phyloP scores from a whole-genome alignment of 2,888 invertebrate species.

The Hydraecia micacea region DNA sequence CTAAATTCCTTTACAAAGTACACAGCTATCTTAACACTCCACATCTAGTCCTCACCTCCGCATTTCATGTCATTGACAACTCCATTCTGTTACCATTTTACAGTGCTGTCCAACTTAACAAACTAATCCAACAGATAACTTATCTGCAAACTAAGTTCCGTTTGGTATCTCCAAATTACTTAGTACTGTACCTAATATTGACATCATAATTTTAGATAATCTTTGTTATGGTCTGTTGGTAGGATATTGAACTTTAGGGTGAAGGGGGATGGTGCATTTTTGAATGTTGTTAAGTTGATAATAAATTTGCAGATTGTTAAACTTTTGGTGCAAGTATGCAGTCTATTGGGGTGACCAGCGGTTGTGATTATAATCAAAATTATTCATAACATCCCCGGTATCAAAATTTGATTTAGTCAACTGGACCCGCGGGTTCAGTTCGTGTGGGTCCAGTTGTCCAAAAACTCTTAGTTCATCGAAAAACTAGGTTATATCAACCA shows the following conservation, averaged over 20 bases:
- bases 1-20: not conserved
- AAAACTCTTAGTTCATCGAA: not conserved
- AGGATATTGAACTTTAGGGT: slow-evolving; percentile 64
- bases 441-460: too few species aligned
- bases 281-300: slow-evolving; percentile 34
- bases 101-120: slow-evolving; percentile 34
- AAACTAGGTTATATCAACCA: not conserved
- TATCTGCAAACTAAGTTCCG: slow-evolving; percentile 57
- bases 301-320: slow-evolving; percentile 59
- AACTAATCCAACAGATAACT: slow-evolving; percentile 57
- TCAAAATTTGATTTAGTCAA: too few species aligned
- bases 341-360: slow-evolving; percentile 68
- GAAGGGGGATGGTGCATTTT: slow-evolving; percentile 59
- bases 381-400: not conserved
- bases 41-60: slow-evolving; percentile 28
- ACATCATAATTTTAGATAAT: slow-evolving; percentile 82
- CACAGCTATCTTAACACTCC: slow-evolving; percentile 10
- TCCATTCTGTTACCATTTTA: slow-evolving; percentile 46
- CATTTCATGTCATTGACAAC: slow-evolving; percentile 27
- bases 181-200: slow-evolving; percentile 69
- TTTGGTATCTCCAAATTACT: slow-evolving; percentile 65
- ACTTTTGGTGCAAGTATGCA: slow-evolving; percentile 66
- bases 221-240: slow-evolving; percentile 54
- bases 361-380: not conserved
- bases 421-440: too few species aligned